A percentile compares a stretch with the other conserved stretches of the same genome.
Evolutionary conservation across 2,797 vertebrate species (phyloP).

Genomic region (Ptychadena robeensis): DNA sequence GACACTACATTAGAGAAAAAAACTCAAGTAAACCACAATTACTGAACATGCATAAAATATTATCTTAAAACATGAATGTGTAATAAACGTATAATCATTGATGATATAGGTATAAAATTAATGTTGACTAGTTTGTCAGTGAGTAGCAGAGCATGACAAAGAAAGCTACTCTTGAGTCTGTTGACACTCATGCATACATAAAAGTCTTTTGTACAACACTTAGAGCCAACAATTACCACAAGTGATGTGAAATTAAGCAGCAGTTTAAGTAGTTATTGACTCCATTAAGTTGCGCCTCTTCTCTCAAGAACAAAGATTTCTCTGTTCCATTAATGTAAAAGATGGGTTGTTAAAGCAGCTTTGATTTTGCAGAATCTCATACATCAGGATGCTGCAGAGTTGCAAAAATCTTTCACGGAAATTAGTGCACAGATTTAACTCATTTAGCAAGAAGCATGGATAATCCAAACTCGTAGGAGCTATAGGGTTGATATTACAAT

Average conservation of each 20-base stretch:
- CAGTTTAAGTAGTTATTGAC: constrained; percentile 58
- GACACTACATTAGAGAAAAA: background rate
- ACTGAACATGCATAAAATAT: background rate
- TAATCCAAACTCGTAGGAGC: background rate
- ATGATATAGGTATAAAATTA: background rate
- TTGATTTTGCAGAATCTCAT: constrained; percentile 38
- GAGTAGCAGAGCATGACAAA: background rate
- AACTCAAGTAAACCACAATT: background rate
- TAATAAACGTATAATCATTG: background rate
- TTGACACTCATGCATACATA: constrained; percentile 45
- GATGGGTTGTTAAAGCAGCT: constrained; percentile 47
- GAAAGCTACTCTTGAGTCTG: background rate
- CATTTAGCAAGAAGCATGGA: background rate
- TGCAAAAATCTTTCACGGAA: background rate
- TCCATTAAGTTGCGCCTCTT: constrained; percentile 45
- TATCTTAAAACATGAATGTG: background rate
- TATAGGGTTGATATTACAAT: background rate
- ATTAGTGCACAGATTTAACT: constrained; percentile 4
- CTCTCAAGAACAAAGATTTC: constrained; percentile 55
- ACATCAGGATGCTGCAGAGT: background rate
- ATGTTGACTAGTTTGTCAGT: background rate
- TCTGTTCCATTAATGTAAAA: constrained; percentile 52
- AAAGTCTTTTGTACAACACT: constrained; percentile 35
- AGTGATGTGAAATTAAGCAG: constrained; percentile 58
- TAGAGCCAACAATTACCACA: constrained; percentile 53